Conservation (phyloP, 2,888 invertebrate species). For the Halictus ligatus region DNA sequence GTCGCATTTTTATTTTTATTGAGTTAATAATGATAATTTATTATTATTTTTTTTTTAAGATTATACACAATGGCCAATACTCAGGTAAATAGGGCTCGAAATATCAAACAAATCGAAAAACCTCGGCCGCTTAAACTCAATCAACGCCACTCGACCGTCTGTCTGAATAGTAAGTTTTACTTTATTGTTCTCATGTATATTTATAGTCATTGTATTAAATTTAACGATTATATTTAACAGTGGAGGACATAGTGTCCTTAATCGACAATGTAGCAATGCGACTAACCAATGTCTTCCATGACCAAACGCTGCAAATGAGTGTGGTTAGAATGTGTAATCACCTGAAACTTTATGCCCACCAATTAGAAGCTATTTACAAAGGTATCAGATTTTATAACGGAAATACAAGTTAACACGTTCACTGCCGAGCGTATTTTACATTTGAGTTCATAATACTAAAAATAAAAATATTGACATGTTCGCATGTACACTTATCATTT, state of each 20-base stretch:
- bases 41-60: constrained; percentile 39
- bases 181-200: background rate
- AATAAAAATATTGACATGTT: background rate
- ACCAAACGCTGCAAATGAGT: constrained; percentile 89
- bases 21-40: background rate
- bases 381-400: constrained; percentile 74
- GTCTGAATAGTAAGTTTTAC: constrained; percentile 78
- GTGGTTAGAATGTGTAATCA: constrained; percentile 92
- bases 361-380: constrained; percentile 93
- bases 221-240: constrained; percentile 61
- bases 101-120: constrained; percentile 90
- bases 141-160: constrained; percentile 81
- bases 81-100: constrained; percentile 84
- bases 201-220: constrained; percentile 17
- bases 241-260: constrained; percentile 92
- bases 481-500: background rate
- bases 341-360: constrained; percentile 90
- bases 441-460: background rate
- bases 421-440: background rate
- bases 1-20: background rate
- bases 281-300: constrained; percentile 91
- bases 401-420: background rate
- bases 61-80: constrained; percentile 78
- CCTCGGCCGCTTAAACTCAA: constrained; percentile 89
- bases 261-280: constrained; percentile 93